A percentile compares a stretch with the other conserved stretches of the same genome.
Evolutionary conservation across 1,140 invertebrate genomes (phyloP).

Genomic region (Penaeus indicus): DNA sequence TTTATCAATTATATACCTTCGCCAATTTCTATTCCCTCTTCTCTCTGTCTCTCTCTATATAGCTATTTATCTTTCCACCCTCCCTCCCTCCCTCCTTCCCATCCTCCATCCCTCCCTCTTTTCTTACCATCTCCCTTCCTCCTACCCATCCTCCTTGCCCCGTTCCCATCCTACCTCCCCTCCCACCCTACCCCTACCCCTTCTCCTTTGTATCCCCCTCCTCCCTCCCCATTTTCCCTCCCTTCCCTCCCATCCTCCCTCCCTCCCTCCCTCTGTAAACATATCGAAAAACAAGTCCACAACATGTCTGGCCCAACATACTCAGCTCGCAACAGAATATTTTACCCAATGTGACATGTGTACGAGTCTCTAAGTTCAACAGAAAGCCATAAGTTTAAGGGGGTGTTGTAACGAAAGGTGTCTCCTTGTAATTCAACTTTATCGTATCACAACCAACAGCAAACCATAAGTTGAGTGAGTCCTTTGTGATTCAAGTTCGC

Average conservation of each 20-base stretch:
- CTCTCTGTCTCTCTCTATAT: constrained; percentile 21
- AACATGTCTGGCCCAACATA: too few relatives aligned
- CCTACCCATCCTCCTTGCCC: not conserved
- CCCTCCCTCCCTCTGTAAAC: too few relatives aligned
- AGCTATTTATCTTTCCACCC: not conserved
- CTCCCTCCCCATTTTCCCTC: not conserved
- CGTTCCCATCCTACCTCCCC: not conserved
- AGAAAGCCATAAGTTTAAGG: too few relatives aligned
- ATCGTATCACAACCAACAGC: too few relatives aligned
- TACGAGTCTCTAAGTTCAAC: too few relatives aligned
- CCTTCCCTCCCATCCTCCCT: not conserved
- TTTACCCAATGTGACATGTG: too few relatives aligned
- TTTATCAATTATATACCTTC: not conserved
- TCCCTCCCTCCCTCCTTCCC: not conserved
- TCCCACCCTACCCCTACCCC: not conserved
- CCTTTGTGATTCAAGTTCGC: too few relatives aligned
- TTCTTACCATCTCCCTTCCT: not conserved
- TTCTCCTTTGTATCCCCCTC: not conserved
- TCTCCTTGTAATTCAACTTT: too few relatives aligned
- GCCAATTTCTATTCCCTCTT: not conserved
- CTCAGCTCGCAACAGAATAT: too few relatives aligned
- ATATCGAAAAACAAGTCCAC: too few relatives aligned
- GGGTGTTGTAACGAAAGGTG: too few relatives aligned
- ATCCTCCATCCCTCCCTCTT: not conserved
- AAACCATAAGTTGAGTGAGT: too few relatives aligned